Conservation (phyloP, 2,888 invertebrate genomes). For the Loripinus fragilis region DNA sequence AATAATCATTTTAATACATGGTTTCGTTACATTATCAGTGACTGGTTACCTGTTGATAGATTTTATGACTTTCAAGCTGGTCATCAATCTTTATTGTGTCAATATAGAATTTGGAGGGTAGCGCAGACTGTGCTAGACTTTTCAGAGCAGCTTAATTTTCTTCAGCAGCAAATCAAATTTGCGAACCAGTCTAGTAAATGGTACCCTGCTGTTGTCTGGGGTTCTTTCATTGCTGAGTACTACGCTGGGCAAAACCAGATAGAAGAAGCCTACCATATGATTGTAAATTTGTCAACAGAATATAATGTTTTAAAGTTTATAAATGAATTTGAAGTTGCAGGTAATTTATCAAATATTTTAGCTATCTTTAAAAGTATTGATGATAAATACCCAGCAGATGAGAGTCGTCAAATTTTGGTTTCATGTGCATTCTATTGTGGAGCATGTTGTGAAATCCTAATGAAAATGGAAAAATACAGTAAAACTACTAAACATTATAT, state of each 20-base stretch:
- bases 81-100: not conserved
- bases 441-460: not conserved
- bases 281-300: not conserved
- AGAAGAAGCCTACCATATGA: not conserved
- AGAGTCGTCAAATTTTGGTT: not conserved
- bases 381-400: not conserved
- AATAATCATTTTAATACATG: constrained; percentile 1
- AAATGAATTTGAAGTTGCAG: not conserved
- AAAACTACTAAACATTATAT: not conserved
- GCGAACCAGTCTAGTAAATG: constrained; percentile 1
- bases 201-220: not conserved
- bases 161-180: not conserved
- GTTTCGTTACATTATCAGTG: not conserved
- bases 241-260: not conserved
- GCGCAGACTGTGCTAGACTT: not conserved
- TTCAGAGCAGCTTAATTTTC: not conserved
- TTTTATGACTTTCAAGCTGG: not conserved
- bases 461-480: not conserved
- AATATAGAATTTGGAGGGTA: not conserved
- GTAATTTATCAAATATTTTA: not conserved
- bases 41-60: not conserved
- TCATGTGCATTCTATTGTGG: not conserved
- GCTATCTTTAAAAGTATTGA: not conserved
- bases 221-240: not conserved
- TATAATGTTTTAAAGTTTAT: not conserved